Evolutionary conservation across 2,113 vertebrate species (phyloP).

Genomic region (Procavia capensis): DNA sequence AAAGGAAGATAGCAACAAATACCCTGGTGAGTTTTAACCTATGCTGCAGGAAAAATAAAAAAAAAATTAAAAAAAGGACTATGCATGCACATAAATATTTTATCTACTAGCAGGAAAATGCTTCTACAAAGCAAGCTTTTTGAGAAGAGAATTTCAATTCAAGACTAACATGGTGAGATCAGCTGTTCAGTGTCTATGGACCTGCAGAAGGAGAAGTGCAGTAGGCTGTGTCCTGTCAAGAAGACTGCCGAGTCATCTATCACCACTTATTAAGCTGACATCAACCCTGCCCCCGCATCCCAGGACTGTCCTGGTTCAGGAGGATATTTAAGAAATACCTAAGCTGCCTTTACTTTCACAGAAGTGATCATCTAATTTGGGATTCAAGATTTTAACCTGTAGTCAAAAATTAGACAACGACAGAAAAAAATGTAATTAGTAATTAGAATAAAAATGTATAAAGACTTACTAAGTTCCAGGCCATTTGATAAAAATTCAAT

Average conservation of each 20-base stretch:
- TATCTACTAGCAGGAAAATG: neutral
- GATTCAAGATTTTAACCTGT: neutral
- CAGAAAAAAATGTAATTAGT: neutral
- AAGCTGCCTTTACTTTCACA: neutral
- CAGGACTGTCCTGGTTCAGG: neutral
- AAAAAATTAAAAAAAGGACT: neutral
- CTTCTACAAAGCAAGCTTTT: neutral
- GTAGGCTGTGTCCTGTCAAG: neutral
- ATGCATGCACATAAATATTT: neutral
- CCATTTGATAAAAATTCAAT: constrained; percentile 11
- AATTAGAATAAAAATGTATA: neutral
- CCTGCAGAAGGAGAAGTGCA: neutral
- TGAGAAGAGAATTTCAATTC: neutral
- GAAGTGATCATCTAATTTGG: constrained; percentile 6
- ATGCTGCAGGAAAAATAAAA: constrained; percentile 14
- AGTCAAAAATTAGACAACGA: neutral
- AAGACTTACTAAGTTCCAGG: neutral
- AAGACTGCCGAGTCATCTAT: neutral
- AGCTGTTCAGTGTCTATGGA: neutral
- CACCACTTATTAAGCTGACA: neutral
- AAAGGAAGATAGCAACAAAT: constrained; percentile 1
- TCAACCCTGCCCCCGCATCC: too few species aligned
- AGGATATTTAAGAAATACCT: neutral
- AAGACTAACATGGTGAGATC: neutral
- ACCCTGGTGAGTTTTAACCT: neutral